phyloP scores from a whole-genome alignment of 2,797 vertebrate genomes.

The Poecilia gillii region DNA sequence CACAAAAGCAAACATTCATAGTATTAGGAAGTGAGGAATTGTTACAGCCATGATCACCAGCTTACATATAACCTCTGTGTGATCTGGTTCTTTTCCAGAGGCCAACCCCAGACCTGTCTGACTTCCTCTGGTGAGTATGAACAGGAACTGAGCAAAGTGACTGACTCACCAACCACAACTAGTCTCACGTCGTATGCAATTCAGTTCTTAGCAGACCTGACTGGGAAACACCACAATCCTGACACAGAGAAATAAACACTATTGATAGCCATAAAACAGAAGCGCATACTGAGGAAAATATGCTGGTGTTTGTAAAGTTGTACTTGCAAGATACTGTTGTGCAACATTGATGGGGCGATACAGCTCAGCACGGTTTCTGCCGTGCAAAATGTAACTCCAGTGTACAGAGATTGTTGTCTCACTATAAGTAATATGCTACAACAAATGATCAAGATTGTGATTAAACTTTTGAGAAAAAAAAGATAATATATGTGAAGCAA shows the following conservation, averaged over 20 bases:
- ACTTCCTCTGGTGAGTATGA: conserved; percentile 83
- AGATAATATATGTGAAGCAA: background rate
- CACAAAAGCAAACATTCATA: conserved; percentile 17
- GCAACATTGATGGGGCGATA: background rate
- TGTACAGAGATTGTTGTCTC: background rate
- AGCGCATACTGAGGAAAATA: conserved; percentile 11
- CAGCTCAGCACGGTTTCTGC: background rate
- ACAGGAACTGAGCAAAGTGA: conserved; percentile 7
- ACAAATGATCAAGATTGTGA: background rate
- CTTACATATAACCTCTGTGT: conserved; percentile 30
- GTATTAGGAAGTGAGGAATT: background rate
- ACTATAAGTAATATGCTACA: background rate
- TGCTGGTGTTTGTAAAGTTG: background rate
- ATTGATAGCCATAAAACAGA: conserved; percentile 22
- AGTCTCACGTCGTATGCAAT: background rate
- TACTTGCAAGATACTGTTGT: background rate
- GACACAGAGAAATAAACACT: background rate
- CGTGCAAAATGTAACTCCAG: background rate
- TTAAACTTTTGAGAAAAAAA: background rate
- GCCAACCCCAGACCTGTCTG: conserved; percentile 82
- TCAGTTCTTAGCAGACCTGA: background rate
- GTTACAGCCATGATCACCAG: background rate
- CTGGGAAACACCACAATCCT: conserved; percentile 4
- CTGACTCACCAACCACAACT: background rate
- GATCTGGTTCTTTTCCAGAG: conserved; percentile 72